Percentiles rank a stretch among this genome's conserved stretches.
These are phyloP conservation scores for Exephanes ischioxanthus DNA, from an alignment of 2,888 invertebrate genomes.

Conservation along the genomic window DNA sequence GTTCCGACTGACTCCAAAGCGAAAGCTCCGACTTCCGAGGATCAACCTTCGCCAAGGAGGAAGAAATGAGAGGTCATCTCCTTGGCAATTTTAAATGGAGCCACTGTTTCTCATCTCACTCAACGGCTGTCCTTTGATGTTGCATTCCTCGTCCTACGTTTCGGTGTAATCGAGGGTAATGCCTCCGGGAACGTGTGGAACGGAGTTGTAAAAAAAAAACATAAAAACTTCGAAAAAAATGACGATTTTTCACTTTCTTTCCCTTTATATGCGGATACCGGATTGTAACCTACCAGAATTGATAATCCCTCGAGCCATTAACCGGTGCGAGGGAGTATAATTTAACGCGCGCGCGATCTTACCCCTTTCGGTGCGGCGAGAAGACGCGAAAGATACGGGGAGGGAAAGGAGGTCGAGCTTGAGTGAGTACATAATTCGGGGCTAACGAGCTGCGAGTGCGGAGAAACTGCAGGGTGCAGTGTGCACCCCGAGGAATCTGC, in stretches of 20 bases:
- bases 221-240: background rate
- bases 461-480: conserved; percentile 56
- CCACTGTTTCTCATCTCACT: background rate
- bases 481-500: conserved; percentile 52
- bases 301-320: conserved; percentile 63
- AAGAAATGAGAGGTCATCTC: background rate
- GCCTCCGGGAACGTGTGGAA: background rate
- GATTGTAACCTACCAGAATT: conserved; percentile 48
- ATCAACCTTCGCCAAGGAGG: conserved; percentile 6
- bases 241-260: background rate
- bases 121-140: background rate
- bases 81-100: background rate
- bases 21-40: conserved; percentile 2
- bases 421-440: conserved; percentile 53
- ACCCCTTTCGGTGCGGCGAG: conserved; percentile 25
- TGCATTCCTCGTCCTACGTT: background rate
- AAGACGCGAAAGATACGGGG: conserved; percentile 11
- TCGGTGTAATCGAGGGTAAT: background rate
- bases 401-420: conserved; percentile 13
- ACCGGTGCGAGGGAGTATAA: conserved; percentile 47
- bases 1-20: conserved; percentile 19
- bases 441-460: conserved; percentile 64
- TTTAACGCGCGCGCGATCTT: conserved; percentile 54
- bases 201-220: background rate
- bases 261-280: background rate